Evolutionary conservation across 2,888 invertebrate genomes (phyloP).

Genomic region (Sabatieria punctata): DNA sequence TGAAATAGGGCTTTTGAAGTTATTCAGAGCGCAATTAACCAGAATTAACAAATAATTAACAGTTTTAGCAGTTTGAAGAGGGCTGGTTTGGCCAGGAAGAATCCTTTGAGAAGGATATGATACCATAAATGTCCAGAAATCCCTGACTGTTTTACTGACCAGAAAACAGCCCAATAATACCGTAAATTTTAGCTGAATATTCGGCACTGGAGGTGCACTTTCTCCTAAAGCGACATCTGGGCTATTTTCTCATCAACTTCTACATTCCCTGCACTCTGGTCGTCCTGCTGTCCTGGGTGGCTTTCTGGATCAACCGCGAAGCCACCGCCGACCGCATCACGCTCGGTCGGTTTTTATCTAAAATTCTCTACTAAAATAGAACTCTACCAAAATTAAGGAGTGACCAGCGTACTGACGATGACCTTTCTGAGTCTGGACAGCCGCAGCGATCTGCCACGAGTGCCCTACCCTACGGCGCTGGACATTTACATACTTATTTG

Average conservation of each 20-base stretch:
- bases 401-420: conserved; percentile 22
- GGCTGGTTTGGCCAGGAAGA: too few relatives aligned
- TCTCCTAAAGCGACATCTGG: conserved; percentile 74
- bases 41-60: too few relatives aligned
- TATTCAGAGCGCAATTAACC: too few relatives aligned
- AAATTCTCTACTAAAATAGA: not conserved
- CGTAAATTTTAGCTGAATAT: not conserved
- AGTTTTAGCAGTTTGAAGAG: too few relatives aligned
- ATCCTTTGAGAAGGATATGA: too few relatives aligned
- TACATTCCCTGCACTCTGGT: conserved; percentile 86
- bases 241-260: conserved; percentile 84
- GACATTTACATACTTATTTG: conserved; percentile 85
- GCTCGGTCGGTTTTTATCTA: conserved; percentile 45
- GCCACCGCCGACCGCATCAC: conserved; percentile 81
- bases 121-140: too few relatives aligned
- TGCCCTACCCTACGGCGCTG: conserved; percentile 76
- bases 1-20: too few relatives aligned
- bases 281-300: conserved; percentile 81
- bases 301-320: conserved; percentile 91
- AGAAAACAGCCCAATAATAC: too few relatives aligned
- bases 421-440: conserved; percentile 58
- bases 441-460: conserved; percentile 66
- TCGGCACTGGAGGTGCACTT: not conserved
- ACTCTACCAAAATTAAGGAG: conserved; percentile 11
- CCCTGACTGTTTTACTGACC: too few relatives aligned